Evolutionary conservation across 2,888 invertebrate genomes (phyloP).

Genomic region (Meghimatium bilineatum): DNA sequence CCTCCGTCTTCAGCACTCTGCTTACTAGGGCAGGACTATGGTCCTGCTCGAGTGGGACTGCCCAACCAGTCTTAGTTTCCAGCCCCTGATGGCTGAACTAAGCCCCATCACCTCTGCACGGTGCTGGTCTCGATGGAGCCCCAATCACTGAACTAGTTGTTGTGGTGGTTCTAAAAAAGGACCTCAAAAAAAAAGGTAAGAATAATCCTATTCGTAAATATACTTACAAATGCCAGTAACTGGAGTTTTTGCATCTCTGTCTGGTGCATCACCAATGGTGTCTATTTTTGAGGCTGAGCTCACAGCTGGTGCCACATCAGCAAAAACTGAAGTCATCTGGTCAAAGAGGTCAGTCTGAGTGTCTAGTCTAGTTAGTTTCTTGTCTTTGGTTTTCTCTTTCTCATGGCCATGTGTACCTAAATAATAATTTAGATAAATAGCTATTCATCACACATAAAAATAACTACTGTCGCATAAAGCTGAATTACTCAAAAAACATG

Average conservation of each 20-base stretch:
- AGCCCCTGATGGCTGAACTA: no score
- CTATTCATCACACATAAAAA: no score
- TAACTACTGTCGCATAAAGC: no score
- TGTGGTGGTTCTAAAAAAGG: background rate
- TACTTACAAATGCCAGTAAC: conserved; percentile 34
- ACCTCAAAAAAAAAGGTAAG: background rate
- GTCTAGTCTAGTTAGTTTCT: conserved; percentile 82
- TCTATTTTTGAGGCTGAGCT: conserved; percentile 32
- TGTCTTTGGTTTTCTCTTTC: conserved; percentile 49
- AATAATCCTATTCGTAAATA: background rate
- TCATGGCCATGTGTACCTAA: conserved; percentile 19
- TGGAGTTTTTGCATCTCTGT: conserved; percentile 35
- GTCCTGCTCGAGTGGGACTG: no score
- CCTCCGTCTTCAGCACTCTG: no score
- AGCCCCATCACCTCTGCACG: no score
- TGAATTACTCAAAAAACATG: no score
- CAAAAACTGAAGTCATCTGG: conserved; percentile 81
- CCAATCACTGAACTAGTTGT: no score
- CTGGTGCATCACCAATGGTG: conserved; percentile 29
- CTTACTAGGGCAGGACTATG: no score
- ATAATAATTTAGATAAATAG: background rate
- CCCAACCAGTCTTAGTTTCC: no score
- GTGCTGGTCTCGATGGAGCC: no score
- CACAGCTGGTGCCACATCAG: conserved; percentile 58
- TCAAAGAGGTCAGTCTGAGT: conserved; percentile 85